Percentiles rank a stretch among this genome's conserved stretches.
Evolutionary conservation across 2,888 invertebrate genomes (phyloP).

Genomic region (Hyposoter dolosus): DNA sequence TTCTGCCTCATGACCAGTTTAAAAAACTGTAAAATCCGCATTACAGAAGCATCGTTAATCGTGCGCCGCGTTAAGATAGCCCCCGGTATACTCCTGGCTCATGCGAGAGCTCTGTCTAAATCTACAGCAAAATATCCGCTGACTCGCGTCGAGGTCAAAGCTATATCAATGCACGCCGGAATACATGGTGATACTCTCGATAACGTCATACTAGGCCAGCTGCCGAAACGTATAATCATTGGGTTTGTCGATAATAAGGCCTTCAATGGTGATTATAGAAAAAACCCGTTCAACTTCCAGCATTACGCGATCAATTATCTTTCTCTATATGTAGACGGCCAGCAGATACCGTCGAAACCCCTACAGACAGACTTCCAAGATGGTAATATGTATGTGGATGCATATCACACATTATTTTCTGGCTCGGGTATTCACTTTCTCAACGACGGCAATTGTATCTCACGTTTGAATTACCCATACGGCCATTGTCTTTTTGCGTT

Average conservation of each 20-base stretch:
- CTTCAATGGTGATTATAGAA: no score
- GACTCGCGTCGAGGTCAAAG: no score
- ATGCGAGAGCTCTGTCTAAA: constrained; percentile 71
- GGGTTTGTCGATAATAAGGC: constrained; percentile 73
- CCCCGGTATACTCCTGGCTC: constrained; percentile 72
- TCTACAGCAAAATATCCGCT: constrained; percentile 73
- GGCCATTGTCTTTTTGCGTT: constrained; percentile 70
- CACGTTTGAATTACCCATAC: constrained; percentile 58
- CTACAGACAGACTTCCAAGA: constrained; percentile 68
- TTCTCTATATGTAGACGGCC: constrained; percentile 69
- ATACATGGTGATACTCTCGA: constrained; percentile 74
- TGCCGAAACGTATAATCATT: constrained; percentile 76
- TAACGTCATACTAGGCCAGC: constrained; percentile 75
- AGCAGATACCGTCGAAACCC: constrained; percentile 70
- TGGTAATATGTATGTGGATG: no score
- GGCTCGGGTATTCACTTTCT: no score
- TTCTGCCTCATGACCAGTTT: constrained; percentile 10
- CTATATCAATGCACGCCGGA: constrained; percentile 69
- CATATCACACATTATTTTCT: no score
- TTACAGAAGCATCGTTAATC: constrained; percentile 13
- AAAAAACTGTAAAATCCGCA: constrained; percentile 5
- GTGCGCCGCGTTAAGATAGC: constrained; percentile 57
- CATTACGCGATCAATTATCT: constrained; percentile 69
- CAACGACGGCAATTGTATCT: no score
- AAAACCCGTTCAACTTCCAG: no score